Base-by-base conservation (phyloP, 2,888 invertebrate species). In the Capitulum mitella region DNA sequence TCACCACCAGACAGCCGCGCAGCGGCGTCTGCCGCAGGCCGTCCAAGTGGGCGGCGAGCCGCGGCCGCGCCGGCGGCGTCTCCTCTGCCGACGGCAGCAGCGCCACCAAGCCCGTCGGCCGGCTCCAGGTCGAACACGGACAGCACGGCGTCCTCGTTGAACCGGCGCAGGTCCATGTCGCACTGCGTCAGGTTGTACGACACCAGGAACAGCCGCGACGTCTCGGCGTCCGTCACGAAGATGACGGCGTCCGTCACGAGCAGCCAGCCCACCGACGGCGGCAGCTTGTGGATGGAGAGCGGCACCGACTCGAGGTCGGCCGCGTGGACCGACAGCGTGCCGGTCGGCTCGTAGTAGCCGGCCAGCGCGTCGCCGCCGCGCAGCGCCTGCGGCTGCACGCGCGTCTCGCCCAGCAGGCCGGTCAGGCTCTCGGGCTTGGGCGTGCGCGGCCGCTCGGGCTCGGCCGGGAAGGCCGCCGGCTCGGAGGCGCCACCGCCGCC, bases 211-310 rank as follows among this genome's bases (percentile, higher is more conserved):
- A 90, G 83, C n/a, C 86, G 84, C 82, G 87, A 86, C 78, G 86
- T 85, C 78, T 87, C 87, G 58, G 84, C 83, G 83, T 89, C 88
- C 76, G 89, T 87, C 76, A 89, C 87, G 84, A 90, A 92, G 83
- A 92, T 89, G 81, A 92, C 87, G 83, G 89, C 89, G 84, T 91
- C 91, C 40, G 91, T 90, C 78, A 92, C 87, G 80, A 92, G 85
- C 83, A 92, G 86, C 81, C 89, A 88, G 82, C 88, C 86, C 83
- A 90, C 89, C 78, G 89, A 88, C 70, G 88, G 87, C 74, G 91
- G 90, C 82, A 92, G 86, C 86, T 90, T 91, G 84, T 92, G 91
- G 77, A 91, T 88, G 85, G 90, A 91, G 80, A 91, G 85, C 26
- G 92, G 91, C 80, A 89, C 89, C 79, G 90, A 86, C 83, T 90